These are phyloP conservation scores for Fringilla coelebs DNA, from an alignment of 2,797 vertebrate genomes.

Conservation along the genomic window DNA sequence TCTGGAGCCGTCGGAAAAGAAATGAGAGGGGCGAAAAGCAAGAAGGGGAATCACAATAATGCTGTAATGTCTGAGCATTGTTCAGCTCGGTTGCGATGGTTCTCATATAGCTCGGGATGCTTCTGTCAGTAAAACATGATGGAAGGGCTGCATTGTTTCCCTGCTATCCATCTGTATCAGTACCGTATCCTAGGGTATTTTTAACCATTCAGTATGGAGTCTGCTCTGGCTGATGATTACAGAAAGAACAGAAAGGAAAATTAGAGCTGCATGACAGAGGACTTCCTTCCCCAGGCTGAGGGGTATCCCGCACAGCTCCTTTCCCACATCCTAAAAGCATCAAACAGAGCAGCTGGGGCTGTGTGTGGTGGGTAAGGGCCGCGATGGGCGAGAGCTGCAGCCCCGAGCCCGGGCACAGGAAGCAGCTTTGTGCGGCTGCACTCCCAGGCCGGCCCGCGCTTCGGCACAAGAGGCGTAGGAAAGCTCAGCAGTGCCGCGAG, in stretches of 20 bases:
- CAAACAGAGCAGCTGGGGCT: neutral
- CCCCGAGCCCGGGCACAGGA: too few species aligned
- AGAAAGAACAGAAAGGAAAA: neutral
- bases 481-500: rapidly evolving
- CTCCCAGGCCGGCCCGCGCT: rapidly evolving
- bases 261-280: neutral
- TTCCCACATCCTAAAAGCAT: neutral
- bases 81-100: neutral
- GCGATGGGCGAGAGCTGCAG: neutral
- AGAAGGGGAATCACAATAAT: neutral
- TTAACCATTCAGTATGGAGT: neutral
- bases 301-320: rapidly evolving
- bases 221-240: neutral
- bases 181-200: neutral
- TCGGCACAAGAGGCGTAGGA: neutral
- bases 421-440: neutral
- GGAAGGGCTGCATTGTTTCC: neutral
- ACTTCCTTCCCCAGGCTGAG: neutral
- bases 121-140: neutral
- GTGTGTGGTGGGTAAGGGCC: neutral
- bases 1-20: neutral
- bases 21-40: rapidly evolving
- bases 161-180: too few species aligned
- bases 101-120: neutral
- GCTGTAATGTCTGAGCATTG: neutral